phyloP scores from a whole-genome alignment of 2,888 invertebrate species.

The Hydrotaea diabolus region DNA sequence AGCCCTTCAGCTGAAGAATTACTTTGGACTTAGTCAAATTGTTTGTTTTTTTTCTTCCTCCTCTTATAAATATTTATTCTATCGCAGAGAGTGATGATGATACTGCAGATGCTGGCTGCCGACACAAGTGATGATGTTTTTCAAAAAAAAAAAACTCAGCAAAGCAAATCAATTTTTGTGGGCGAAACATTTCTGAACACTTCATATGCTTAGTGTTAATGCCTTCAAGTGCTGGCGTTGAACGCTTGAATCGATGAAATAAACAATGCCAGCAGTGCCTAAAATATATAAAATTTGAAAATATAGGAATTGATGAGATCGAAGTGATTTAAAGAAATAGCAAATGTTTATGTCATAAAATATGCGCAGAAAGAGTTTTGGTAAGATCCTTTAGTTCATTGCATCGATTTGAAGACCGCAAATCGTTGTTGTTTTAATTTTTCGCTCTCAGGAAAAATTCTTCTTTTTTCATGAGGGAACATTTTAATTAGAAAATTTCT shows the following conservation, averaged over 20 bases:
- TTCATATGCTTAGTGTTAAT: slow-evolving; percentile 22
- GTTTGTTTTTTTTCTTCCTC: background rate
- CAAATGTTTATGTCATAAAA: too few relatives aligned
- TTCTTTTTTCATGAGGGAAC: too few relatives aligned
- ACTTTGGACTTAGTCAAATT: slow-evolving; percentile 16
- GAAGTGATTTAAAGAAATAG: too few relatives aligned
- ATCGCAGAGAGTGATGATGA: background rate
- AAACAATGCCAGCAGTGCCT: background rate
- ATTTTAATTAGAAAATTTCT: too few relatives aligned
- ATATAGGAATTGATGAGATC: too few relatives aligned
- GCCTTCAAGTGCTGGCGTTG: slow-evolving; percentile 13
- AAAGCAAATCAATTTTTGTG: slow-evolving; percentile 12
- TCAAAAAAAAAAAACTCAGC: background rate
- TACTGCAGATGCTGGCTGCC: background rate
- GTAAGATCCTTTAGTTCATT: too few relatives aligned
- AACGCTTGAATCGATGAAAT: background rate
- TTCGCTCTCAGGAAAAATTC: too few relatives aligned
- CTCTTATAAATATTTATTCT: slow-evolving; percentile 30
- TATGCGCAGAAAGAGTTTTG: too few relatives aligned
- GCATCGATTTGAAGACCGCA: too few relatives aligned
- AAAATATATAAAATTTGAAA: background rate
- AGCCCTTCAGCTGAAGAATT: slow-evolving; percentile 29
- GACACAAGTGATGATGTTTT: too few relatives aligned
- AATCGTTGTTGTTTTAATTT: too few relatives aligned
- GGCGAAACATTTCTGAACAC: background rate